Evolutionary conservation across 2,888 invertebrate genomes (phyloP), one percentile per base, ranked within the genome.

Genomic region (Lycophotia porphyrea): DNA sequence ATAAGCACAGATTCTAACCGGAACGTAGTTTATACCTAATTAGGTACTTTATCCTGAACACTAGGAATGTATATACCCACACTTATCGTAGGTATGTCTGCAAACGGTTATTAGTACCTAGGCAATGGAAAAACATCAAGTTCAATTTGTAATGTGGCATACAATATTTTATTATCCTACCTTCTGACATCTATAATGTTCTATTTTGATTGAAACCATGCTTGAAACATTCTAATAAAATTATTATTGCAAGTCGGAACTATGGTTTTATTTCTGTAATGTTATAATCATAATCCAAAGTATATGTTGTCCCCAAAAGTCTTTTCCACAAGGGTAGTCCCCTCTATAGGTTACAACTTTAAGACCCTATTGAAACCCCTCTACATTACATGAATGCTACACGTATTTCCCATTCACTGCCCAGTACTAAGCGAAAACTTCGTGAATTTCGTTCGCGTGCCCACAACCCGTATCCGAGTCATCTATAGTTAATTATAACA

Each of bases 151-250:
- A n/a, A 42, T 49, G 31, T 34, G 75, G n/a, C 61, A 49, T 52
- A 70, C 71, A 70, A 55, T 34, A 44, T 55, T 70, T 36, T 42
- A 34, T 36, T 58, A 34, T 39, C 27, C 55, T 71, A 9, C n/a
- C n/a, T 34, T 39, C 27, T 18, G 42, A n/a, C 24, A 44, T 73
- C 24, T 13, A 18, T 24, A 44, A 18, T 73, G 34, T 74, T 27
- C 18, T 24, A 5, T 47, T 60, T 60, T 71, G 18, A 71, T 47
- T 36, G n/a, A 47, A 47, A 70, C 36, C 42, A 58, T 77, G 67
- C 78, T 75, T 77, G 36, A 77, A 67, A 58, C 36, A 67, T 58
- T 77, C n/a, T 58, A 75, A 58, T 75, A 77, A 77, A 75, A n/a
- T 77, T 60, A 34, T 55, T 15, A 55, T 9, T n/a, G 24, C 11